phyloP scores from a whole-genome alignment of 1,140 invertebrate genomes.

The Cherax quadricarinatus region DNA sequence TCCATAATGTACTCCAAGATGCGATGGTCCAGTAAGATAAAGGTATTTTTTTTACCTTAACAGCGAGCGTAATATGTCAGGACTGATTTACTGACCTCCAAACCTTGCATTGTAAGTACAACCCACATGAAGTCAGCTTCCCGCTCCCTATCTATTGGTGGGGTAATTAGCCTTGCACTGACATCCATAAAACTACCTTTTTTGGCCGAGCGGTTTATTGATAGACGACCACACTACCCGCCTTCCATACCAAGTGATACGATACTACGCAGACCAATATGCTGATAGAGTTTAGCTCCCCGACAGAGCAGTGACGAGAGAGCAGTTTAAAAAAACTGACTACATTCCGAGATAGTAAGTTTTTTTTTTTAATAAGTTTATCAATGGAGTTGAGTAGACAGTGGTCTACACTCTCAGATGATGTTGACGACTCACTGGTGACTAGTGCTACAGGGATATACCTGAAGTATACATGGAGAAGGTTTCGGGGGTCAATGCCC shows the following conservation, averaged over 20 bases:
- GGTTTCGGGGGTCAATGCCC: no score
- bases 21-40: background rate
- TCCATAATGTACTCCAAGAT: background rate
- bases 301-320: background rate
- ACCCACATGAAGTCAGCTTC: background rate
- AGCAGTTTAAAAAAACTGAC: background rate
- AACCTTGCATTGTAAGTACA: background rate
- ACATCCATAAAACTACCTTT: background rate
- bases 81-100: background rate
- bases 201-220: background rate
- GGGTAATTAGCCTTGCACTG: background rate
- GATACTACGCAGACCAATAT: background rate
- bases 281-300: background rate
- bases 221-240: background rate
- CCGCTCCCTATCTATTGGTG: background rate
- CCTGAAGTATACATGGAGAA: no score
- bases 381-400: no score
- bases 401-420: no score
- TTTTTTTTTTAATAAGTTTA: no score
- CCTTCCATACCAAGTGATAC: background rate
- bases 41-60: background rate
- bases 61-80: constrained; percentile 18
- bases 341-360: no score
- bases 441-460: no score
- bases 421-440: no score